Conservation (phyloP, 2,113 vertebrate genomes). For the Procavia capensis region DNA sequence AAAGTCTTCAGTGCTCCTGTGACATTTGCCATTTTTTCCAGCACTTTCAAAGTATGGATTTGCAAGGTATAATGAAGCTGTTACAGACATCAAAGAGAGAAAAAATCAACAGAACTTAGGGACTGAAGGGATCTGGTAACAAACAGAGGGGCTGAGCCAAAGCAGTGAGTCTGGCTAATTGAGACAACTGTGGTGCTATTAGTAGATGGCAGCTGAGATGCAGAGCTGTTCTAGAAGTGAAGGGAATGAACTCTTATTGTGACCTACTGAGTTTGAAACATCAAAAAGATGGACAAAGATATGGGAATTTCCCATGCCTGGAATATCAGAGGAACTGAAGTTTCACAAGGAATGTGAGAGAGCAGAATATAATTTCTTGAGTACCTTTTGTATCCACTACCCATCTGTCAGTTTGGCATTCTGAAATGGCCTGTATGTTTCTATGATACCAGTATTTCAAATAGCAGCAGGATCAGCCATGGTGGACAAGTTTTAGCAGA, state of each 20-base stretch:
- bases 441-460: background rate
- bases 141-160: background rate
- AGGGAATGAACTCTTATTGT: background rate
- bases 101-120: background rate
- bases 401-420: background rate
- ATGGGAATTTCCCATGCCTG: background rate
- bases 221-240: background rate
- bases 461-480: background rate
- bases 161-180: background rate
- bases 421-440: background rate
- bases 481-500: background rate
- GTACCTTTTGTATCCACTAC: background rate
- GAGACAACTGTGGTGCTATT: background rate
- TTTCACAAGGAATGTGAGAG: background rate
- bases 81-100: background rate
- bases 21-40: conserved; percentile 20
- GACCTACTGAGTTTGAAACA: background rate
- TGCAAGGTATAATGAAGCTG: background rate
- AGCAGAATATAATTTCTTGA: background rate
- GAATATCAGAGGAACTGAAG: background rate
- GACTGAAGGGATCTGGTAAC: background rate
- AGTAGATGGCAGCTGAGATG: background rate
- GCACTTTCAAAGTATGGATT: background rate
- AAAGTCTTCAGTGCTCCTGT: background rate
- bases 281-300: background rate